A percentile compares a stretch with the other conserved stretches of the same genome.
These are phyloP conservation scores for Mormoops blainvillei DNA, from an alignment of 2,113 vertebrate genomes.

Conservation along the genomic window DNA sequence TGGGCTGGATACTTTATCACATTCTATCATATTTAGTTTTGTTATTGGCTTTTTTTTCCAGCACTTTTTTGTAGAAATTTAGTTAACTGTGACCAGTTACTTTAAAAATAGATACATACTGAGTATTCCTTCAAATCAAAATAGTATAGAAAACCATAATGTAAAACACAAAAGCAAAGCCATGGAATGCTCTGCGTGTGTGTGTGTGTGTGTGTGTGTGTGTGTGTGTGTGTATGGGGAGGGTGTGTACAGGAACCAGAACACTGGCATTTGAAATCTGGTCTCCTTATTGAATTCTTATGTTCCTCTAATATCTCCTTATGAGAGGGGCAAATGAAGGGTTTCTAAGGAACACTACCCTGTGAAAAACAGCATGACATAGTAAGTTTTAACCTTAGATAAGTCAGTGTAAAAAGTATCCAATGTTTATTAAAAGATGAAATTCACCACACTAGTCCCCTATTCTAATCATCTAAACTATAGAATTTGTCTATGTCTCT, in stretches of 20 bases:
- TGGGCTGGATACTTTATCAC: neutral
- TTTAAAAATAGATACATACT: neutral
- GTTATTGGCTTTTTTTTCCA: neutral
- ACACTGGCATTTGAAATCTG: neutral
- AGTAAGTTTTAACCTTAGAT: neutral
- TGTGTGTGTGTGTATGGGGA: rapidly evolving
- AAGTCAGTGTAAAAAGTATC: neutral
- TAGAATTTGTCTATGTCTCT: neutral
- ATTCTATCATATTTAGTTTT: neutral
- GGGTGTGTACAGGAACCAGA: neutral
- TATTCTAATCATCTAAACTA: neutral
- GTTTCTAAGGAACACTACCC: neutral
- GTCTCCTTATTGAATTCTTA: neutral
- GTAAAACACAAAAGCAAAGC: neutral
- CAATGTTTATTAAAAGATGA: neutral
- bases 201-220: neutral
- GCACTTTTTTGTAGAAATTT: neutral
- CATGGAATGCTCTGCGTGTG: neutral
- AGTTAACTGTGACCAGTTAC: neutral
- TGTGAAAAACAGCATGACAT: neutral
- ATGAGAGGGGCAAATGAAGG: neutral
- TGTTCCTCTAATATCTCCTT: neutral
- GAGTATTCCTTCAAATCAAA: neutral
- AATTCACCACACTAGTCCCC: neutral
- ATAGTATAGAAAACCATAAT: neutral